Evolutionary conservation across 2,113 vertebrate species (phyloP).

Genomic region (Bos indicus): DNA sequence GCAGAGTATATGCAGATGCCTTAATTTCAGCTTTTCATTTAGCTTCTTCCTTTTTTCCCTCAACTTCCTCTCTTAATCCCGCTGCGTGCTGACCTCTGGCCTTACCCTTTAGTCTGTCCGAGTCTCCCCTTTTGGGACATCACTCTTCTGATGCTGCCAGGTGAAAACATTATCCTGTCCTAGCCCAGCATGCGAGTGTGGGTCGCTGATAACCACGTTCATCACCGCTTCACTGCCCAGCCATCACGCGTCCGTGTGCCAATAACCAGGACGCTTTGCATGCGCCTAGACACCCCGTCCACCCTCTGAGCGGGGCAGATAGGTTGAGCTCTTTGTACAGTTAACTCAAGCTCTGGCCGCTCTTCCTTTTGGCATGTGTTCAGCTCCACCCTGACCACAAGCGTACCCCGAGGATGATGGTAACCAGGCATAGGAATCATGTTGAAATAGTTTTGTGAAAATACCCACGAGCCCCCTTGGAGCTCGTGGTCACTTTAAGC

Average conservation of each 20-base stretch:
- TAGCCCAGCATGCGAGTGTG: conserved; percentile 78
- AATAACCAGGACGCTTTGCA: conserved; percentile 39
- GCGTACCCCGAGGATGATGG: background rate
- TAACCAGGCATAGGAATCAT: background rate
- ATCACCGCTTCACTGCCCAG: conserved; percentile 17
- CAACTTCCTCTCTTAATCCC: conserved; percentile 79
- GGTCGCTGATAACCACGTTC: conserved; percentile 44
- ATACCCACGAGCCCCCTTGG: fast-evolving
- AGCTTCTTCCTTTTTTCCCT: conserved; percentile 78
- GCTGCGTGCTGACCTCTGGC: conserved; percentile 83
- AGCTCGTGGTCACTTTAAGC: background rate
- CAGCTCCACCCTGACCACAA: background rate
- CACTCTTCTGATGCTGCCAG: conserved; percentile 84
- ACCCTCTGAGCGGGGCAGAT: background rate
- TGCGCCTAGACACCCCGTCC: background rate
- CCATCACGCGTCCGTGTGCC: conserved; percentile 3
- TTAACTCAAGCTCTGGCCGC: background rate
- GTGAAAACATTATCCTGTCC: conserved; percentile 81
- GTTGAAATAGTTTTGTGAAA: background rate
- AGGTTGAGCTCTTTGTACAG: background rate
- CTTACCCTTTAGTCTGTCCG: conserved; percentile 90
- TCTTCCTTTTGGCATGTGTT: conserved; percentile 32
- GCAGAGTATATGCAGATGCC: conserved; percentile 62
- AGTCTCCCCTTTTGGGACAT: conserved; percentile 90
- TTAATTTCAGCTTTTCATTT: conserved; percentile 78